Percentiles rank a stretch among this genome's conserved stretches.
Evolutionary conservation across 2,113 vertebrate species (phyloP).

Genomic region (Cyprinodon tularosa): DNA sequence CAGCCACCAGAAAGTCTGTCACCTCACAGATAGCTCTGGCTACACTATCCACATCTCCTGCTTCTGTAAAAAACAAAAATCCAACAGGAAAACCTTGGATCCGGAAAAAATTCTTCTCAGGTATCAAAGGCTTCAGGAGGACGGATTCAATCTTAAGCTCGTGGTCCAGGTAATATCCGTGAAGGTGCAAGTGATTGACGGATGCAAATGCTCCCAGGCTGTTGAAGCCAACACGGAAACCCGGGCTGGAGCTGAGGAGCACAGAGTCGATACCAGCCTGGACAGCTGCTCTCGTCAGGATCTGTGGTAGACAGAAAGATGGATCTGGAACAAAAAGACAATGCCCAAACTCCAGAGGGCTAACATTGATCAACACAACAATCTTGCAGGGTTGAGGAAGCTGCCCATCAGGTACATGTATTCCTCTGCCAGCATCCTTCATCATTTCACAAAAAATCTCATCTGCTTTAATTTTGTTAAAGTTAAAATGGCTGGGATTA

Average conservation of each 20-base stretch:
- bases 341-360: slow-evolving; percentile 90
- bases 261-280: slow-evolving; percentile 80
- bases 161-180: slow-evolving; percentile 85
- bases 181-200: slow-evolving; percentile 92
- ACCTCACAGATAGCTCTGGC: slow-evolving; percentile 75
- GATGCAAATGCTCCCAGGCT: slow-evolving; percentile 91
- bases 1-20: slow-evolving; percentile 78
- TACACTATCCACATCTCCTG: slow-evolving; percentile 55
- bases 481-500: slow-evolving; percentile 84
- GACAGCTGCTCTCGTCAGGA: slow-evolving; percentile 75
- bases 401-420: not conserved
- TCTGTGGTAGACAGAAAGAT: slow-evolving; percentile 78
- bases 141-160: slow-evolving; percentile 82
- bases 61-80: slow-evolving; percentile 84
- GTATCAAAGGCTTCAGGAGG: slow-evolving; percentile 71
- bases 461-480: slow-evolving; percentile 81
- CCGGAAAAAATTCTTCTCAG: slow-evolving; percentile 65
- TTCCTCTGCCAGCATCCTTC: not conserved
- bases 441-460: slow-evolving; percentile 86
- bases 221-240: slow-evolving; percentile 92
- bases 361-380: slow-evolving; percentile 85
- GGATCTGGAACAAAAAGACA: slow-evolving; percentile 89
- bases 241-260: slow-evolving; percentile 85
- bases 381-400: slow-evolving; percentile 38
- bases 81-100: slow-evolving; percentile 79